Percentiles rank a stretch among this genome's conserved stretches.
Evolutionary conservation across 2,888 invertebrate genomes (phyloP).

Genomic region (Ashinkailepas kermadecensis): DNA sequence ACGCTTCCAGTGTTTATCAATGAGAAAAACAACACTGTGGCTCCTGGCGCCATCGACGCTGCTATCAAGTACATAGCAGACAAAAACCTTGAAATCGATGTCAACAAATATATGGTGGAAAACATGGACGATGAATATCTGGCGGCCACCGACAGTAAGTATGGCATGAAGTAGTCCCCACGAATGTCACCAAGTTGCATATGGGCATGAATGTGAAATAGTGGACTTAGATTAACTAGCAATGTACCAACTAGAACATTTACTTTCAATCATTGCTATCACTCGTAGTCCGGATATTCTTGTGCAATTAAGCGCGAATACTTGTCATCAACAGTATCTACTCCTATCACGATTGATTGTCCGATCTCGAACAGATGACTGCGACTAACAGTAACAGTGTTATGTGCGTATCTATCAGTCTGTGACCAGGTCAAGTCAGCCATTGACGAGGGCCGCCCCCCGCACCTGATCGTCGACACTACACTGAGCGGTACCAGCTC

Average conservation of each 20-base stretch:
- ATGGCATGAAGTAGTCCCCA: too few species aligned
- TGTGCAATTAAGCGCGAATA: too few species aligned
- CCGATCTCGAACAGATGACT: too few species aligned
- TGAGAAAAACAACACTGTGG: slow-evolving; percentile 24
- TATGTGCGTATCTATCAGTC: slow-evolving; percentile 45
- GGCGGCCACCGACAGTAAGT: not conserved
- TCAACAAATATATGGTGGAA: slow-evolving; percentile 24
- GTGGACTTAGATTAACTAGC: too few species aligned
- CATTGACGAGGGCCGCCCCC: slow-evolving; percentile 56
- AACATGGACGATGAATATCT: slow-evolving; percentile 27
- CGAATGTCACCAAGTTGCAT: too few species aligned
- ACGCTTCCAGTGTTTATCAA: not conserved
- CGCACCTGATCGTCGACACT: slow-evolving; percentile 72
- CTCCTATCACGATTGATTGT: too few species aligned
- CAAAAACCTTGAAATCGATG: slow-evolving; percentile 26
- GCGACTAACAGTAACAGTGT: too few species aligned
- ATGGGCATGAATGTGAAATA: too few species aligned
- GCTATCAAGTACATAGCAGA: slow-evolving; percentile 28
- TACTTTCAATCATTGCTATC: too few species aligned
- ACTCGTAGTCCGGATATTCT: too few species aligned
- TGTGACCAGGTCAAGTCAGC: slow-evolving; percentile 63
- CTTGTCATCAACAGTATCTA: too few species aligned
- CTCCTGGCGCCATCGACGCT: slow-evolving; percentile 24
- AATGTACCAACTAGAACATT: too few species aligned
- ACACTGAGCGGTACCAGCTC: slow-evolving; percentile 72